These are phyloP conservation scores for Drosophila quadrilineata DNA, from an alignment of 1,140 invertebrate genomes.

Conservation along the genomic window DNA sequence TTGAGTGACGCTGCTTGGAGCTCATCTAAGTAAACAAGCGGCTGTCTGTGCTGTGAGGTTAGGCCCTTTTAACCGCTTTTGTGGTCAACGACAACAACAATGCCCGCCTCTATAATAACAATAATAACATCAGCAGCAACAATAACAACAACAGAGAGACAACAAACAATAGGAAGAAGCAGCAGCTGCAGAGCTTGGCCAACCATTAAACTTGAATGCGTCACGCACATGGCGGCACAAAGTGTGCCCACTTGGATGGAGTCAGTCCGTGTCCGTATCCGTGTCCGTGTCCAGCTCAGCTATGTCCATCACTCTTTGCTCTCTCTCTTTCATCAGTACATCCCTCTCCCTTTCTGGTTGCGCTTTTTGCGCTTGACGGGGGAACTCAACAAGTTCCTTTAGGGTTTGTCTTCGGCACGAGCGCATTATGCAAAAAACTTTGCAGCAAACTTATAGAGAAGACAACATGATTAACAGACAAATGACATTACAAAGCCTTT, in stretches of 20 bases:
- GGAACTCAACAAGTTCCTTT: slow-evolving; percentile 68
- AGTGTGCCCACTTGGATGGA: background rate
- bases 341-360: background rate
- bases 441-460: slow-evolving; percentile 63
- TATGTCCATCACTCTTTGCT: background rate
- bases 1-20: slow-evolving; percentile 46
- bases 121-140: slow-evolving; percentile 20
- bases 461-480: slow-evolving; percentile 78
- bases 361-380: slow-evolving; percentile 1
- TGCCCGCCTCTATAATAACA: background rate
- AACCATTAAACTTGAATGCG: slow-evolving; percentile 66
- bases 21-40: slow-evolving; percentile 14
- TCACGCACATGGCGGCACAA: slow-evolving; percentile 59
- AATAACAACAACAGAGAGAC: slow-evolving; percentile 28
- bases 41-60: no score
- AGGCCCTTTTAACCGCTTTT: slow-evolving; percentile 32
- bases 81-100: slow-evolving; percentile 27
- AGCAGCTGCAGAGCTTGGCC: no score
- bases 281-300: background rate
- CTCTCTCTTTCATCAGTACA: background rate
- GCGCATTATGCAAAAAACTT: slow-evolving; percentile 74
- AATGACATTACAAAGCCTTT: slow-evolving; percentile 78
- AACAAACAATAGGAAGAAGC: no score
- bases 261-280: slow-evolving; percentile 4
- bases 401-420: slow-evolving; percentile 55